A percentile compares a stretch with the other conserved stretches of the same genome.
These are phyloP conservation scores for Contarinia nasturtii DNA, from an alignment of 1,140 invertebrate species.

Conservation along the genomic window DNA sequence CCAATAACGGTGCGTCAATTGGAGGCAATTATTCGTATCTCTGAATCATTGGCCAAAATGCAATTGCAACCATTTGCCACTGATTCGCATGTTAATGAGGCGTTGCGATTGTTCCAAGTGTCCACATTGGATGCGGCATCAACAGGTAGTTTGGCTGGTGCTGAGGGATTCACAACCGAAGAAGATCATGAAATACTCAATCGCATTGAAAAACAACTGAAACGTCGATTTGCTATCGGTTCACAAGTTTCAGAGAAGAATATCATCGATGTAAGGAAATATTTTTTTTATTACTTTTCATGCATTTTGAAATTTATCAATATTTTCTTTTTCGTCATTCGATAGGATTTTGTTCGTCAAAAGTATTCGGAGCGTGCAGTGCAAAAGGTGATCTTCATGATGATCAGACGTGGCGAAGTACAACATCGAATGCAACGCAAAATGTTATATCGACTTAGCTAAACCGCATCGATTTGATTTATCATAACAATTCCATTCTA, in stretches of 20 bases:
- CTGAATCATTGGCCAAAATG: conserved; percentile 97
- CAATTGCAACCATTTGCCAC: conserved; percentile 81
- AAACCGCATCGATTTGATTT: conserved; percentile 2
- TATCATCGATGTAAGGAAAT: conserved; percentile 49
- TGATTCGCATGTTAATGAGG: conserved; percentile 87
- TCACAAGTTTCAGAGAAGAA: conserved; percentile 88
- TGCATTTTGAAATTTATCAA: neutral
- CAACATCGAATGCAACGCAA: conserved; percentile 92
- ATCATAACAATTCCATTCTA: neutral
- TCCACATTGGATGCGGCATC: conserved; percentile 93
- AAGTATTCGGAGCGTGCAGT: conserved; percentile 81
- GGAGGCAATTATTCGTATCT: conserved; percentile 91
- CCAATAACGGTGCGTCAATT: conserved; percentile 94
- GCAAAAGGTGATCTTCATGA: conserved; percentile 76
- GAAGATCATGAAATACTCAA: conserved; percentile 81
- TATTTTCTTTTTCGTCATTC: neutral
- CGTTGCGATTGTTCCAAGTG: conserved; percentile 95
- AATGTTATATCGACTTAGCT: conserved; percentile 83
- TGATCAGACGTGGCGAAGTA: conserved; percentile 87
- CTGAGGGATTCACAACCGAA: conserved; percentile 90
- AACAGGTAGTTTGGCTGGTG: conserved; percentile 76
- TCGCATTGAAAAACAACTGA: conserved; percentile 88
- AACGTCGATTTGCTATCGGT: conserved; percentile 85
- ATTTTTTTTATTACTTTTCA: neutral
- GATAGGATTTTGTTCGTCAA: conserved; percentile 70